phyloP scores from a whole-genome alignment of 2,797 vertebrate genomes.

The Coracias cyanogaster region DNA sequence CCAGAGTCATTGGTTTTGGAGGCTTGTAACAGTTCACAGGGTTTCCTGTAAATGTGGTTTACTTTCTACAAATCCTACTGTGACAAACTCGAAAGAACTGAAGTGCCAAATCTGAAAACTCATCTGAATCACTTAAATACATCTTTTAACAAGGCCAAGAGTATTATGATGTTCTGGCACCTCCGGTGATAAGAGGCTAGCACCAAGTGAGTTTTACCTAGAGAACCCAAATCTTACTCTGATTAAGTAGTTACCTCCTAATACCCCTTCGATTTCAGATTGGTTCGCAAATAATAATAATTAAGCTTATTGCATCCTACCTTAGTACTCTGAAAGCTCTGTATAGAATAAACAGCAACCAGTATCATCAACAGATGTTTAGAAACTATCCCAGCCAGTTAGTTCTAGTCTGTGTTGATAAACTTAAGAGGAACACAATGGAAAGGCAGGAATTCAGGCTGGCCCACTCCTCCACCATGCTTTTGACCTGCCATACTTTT shows the following conservation, averaged over 20 bases:
- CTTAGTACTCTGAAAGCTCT: background rate
- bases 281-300: background rate
- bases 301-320: background rate
- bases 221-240: background rate
- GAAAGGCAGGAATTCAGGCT: background rate
- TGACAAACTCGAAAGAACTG: fast-evolving
- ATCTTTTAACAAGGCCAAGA: background rate
- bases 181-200: background rate
- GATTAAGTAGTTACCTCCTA: background rate
- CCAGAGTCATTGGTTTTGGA: background rate
- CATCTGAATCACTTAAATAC: background rate
- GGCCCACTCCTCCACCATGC: background rate
- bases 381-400: background rate
- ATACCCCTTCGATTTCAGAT: background rate
- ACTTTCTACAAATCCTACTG: background rate
- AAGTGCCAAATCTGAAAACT: background rate
- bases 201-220: background rate
- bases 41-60: background rate
- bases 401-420: background rate
- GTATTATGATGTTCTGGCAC: background rate
- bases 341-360: background rate
- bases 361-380: background rate
- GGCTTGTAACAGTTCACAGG: background rate
- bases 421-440: background rate
- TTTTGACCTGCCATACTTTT: background rate